Conservation (phyloP, 2,113 vertebrate genomes). For the Rhagologus leucostigma region DNA sequence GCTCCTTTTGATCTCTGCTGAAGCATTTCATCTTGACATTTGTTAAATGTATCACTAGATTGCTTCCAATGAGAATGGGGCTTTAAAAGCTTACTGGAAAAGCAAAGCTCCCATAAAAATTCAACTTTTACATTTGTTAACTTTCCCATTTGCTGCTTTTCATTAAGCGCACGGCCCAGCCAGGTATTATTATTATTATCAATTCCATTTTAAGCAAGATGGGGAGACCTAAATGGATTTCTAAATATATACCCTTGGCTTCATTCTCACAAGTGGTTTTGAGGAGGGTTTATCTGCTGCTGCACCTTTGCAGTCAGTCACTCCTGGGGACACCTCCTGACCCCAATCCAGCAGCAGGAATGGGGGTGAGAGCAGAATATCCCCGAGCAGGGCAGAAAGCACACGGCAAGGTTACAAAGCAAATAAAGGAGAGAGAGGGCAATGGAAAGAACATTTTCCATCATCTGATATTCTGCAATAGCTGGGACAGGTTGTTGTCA, state of each 20-base stretch:
- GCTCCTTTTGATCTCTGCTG: conserved; percentile 45
- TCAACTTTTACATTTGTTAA: conserved; percentile 43
- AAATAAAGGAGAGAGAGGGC: neutral
- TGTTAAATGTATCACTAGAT: conserved; percentile 56
- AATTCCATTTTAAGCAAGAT: conserved; percentile 6
- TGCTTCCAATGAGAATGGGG: conserved; percentile 48
- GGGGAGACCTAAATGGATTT: conserved; percentile 34
- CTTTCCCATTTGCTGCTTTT: conserved; percentile 29
- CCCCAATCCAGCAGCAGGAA: neutral
- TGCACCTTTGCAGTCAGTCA: neutral
- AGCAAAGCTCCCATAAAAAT: conserved; percentile 27
- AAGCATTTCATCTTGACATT: conserved; percentile 70
- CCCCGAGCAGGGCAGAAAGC: neutral
- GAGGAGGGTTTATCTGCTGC: neutral
- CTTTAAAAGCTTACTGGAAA: conserved; percentile 49
- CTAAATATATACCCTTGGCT: conserved; percentile 21
- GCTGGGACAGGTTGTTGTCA: neutral
- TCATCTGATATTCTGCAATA: neutral
- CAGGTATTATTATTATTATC: conserved; percentile 31
- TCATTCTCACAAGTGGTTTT: neutral
- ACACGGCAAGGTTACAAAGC: neutral
- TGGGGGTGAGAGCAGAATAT: neutral
- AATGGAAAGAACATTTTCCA: neutral
- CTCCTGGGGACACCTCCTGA: neutral
- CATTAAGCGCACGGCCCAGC: conserved; percentile 13